Conservation (phyloP, 2,797 vertebrate genomes). For the Tenualosa thibaudeaui region DNA sequence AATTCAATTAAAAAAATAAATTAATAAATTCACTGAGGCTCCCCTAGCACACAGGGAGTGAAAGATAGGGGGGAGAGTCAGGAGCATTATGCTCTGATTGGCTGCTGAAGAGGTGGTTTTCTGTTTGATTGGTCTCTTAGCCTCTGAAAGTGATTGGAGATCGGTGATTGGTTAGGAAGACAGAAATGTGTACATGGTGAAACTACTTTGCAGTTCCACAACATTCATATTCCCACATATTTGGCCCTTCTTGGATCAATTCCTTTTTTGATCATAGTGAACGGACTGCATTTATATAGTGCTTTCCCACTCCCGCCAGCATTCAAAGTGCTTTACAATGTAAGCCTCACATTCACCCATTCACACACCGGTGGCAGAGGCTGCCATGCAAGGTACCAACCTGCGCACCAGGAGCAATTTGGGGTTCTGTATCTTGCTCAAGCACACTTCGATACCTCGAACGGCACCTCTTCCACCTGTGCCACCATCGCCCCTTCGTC, state of each 20-base stretch:
- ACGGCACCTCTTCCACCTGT: too few relatives aligned
- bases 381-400: too few relatives aligned
- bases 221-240: background rate
- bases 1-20: constrained; percentile 75
- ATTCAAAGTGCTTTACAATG: too few relatives aligned
- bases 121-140: background rate
- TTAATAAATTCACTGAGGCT: constrained; percentile 64
- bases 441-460: too few relatives aligned
- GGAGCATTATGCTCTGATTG: constrained; percentile 18
- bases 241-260: background rate
- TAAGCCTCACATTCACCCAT: too few relatives aligned
- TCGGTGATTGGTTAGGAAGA: background rate
- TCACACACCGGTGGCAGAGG: too few relatives aligned
- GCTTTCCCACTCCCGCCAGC: too few relatives aligned
- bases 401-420: too few relatives aligned
- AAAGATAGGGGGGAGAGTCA: constrained; percentile 28
- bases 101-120: background rate
- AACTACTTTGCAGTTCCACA: background rate
- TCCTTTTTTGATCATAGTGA: too few relatives aligned
- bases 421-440: too few relatives aligned
- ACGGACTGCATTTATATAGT: too few relatives aligned
- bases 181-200: background rate
- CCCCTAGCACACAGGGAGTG: constrained; percentile 42
- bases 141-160: background rate
- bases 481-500: too few relatives aligned